A percentile compares a stretch with the other conserved stretches of the same genome.
phyloP scores from a whole-genome alignment of 2,888 invertebrate species.

The Dioctria linearis region DNA sequence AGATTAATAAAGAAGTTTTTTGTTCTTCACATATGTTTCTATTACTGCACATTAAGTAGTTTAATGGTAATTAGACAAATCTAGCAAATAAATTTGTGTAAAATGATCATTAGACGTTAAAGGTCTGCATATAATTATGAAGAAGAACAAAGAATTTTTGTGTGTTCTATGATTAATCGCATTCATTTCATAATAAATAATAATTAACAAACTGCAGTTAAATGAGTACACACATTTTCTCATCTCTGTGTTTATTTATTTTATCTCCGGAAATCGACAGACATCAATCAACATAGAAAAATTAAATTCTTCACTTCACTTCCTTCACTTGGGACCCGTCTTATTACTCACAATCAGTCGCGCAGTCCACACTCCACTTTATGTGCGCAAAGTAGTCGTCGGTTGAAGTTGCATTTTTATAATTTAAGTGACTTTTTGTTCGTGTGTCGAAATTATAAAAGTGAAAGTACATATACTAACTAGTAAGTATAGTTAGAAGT shows the following conservation, averaged over 20 bases:
- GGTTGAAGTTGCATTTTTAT: too few species aligned
- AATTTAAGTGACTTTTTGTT: neutral
- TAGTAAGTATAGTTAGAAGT: too few species aligned
- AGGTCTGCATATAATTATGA: neutral
- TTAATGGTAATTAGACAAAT: neutral
- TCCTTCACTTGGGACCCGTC: too few species aligned
- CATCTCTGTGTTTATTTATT: neutral
- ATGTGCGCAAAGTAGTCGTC: too few species aligned
- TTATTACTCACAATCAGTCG: too few species aligned
- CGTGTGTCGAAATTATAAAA: slow-evolving; percentile 1
- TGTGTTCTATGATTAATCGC: neutral
- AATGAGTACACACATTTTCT: too few species aligned
- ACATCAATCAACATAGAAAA: slow-evolving; percentile 18
- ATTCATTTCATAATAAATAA: too few species aligned
- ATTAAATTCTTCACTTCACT: neutral
- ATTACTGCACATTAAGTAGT: neutral
- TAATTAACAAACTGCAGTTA: too few species aligned
- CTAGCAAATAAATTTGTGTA: neutral
- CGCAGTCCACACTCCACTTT: too few species aligned
- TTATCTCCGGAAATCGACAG: slow-evolving; percentile 48
- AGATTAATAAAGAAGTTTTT: neutral
- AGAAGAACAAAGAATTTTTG: neutral
- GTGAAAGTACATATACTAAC: neutral
- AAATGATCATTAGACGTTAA: too few species aligned
- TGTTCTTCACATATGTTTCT: too few species aligned